A percentile compares a stretch with the other conserved stretches of the same genome.
Evolutionary conservation across 2,888 invertebrate genomes (phyloP).

Genomic region (Sphaerophoria taeniata): DNA sequence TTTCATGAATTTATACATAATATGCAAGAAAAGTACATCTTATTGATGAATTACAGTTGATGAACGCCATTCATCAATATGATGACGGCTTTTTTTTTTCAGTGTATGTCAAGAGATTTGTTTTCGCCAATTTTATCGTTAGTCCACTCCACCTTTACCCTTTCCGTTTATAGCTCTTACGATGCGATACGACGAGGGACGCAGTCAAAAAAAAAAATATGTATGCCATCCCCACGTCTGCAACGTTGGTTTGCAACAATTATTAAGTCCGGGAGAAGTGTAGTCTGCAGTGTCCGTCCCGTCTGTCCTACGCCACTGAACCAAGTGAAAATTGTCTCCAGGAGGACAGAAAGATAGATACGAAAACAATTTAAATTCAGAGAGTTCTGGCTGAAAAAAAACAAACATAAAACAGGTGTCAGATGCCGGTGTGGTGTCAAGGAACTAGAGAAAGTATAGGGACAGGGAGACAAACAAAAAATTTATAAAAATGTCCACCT

Average conservation of each 20-base stretch:
- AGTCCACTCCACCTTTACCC: constrained; percentile 22
- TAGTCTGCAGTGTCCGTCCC: not conserved
- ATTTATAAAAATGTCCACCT: constrained; percentile 4
- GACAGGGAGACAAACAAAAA: constrained; percentile 11
- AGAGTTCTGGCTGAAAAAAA: constrained; percentile 20
- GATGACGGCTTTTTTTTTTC: too few species aligned
- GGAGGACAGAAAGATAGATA: constrained; percentile 33
- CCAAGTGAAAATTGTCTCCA: constrained; percentile 34
- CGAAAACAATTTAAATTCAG: constrained; percentile 65
- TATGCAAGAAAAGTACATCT: too few species aligned
- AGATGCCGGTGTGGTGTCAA: constrained; percentile 49
- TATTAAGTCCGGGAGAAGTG: constrained; percentile 16
- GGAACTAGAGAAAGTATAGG: constrained; percentile 24
- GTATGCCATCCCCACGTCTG: constrained; percentile 36
- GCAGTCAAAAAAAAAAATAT: not conserved
- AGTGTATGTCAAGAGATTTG: constrained; percentile 65
- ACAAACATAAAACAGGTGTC: constrained; percentile 37
- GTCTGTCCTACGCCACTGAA: not conserved
- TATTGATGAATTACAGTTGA: too few species aligned
- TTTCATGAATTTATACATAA: too few species aligned
- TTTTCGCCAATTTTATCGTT: constrained; percentile 26
- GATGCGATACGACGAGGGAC: not conserved
- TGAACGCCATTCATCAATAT: too few species aligned
- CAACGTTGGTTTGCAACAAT: constrained; percentile 35
- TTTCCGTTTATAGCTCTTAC: constrained; percentile 2